A percentile compares a stretch with the other conserved stretches of the same genome.
Conservation (phyloP, 2,113 vertebrate species). For the Anser cygnoides region DNA sequence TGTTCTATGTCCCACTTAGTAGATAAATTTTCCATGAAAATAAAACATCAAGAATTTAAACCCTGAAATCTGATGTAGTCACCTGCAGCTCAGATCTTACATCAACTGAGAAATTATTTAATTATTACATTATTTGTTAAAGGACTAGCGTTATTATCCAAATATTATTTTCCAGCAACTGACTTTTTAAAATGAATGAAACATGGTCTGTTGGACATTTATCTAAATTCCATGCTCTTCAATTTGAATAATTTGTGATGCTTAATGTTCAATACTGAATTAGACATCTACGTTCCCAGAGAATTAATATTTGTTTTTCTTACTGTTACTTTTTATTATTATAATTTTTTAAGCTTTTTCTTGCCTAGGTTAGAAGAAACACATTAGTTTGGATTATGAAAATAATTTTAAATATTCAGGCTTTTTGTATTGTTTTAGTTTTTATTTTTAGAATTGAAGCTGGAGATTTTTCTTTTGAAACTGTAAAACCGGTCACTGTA, state of each 20-base stretch:
- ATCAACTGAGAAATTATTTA: neutral
- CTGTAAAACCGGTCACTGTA: neutral
- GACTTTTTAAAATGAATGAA: neutral
- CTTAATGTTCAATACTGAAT: neutral
- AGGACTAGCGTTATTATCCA: neutral
- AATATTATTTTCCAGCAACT: neutral
- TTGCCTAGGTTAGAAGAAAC: neutral
- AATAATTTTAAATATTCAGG: neutral
- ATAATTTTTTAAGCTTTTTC: neutral
- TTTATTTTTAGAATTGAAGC: neutral
- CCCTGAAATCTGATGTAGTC: neutral
- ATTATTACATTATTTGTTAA: neutral
- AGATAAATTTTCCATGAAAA: neutral
- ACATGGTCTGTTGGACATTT: neutral
- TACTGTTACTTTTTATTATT: neutral
- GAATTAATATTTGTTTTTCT: neutral
- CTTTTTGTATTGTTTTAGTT: neutral
- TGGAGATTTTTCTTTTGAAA: neutral
- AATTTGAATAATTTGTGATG: neutral
- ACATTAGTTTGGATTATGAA: neutral
- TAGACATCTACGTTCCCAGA: neutral
- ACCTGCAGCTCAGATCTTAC: neutral
- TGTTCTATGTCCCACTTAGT: neutral
- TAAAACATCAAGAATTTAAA: neutral
- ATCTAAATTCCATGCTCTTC: neutral